These are phyloP conservation scores for Felis catus DNA, from an alignment of 2,113 vertebrate genomes.

Conservation along the genomic window F.catus_Fca126_mat1.0 CM031425.1:54624001-54624500, in stretches of 20 bases:
- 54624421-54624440: background rate
- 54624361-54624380: background rate
- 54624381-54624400: background rate
- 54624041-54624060: background rate
- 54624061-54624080: background rate
- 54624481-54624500: background rate
- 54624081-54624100: background rate
- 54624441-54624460: background rate
- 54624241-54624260: background rate
- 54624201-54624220: accelerated
- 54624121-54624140: background rate
- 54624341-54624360: background rate
- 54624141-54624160: background rate
- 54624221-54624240: background rate
- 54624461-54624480: background rate
- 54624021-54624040: no score
- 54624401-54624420: accelerated
- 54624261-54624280: background rate
- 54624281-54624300: accelerated
- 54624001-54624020: no score
- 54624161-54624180: accelerated
- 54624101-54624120: background rate
- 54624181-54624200: accelerated
- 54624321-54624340: no score
- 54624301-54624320: background rate